These are phyloP conservation scores for Spinus pinus DNA, from an alignment of 2,797 vertebrate species.

Conservation along the genomic window DNA sequence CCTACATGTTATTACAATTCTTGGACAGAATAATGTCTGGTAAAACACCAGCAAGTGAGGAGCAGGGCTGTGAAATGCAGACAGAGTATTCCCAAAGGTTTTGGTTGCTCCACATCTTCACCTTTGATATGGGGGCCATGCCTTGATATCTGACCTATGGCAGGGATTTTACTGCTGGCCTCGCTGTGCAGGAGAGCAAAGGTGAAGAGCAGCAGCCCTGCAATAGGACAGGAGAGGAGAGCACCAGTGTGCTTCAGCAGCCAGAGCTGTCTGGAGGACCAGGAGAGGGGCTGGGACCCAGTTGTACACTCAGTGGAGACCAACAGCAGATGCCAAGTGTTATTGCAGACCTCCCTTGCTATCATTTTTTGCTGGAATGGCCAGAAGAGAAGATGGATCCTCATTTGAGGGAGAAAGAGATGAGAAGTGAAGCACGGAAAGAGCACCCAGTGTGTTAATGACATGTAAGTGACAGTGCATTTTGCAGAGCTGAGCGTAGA, in stretches of 20 bases:
- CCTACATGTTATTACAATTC: background rate
- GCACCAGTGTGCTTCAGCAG: background rate
- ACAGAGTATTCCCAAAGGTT: too few species aligned
- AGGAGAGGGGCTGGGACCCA: accelerated
- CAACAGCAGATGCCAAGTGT: accelerated
- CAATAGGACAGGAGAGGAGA: background rate
- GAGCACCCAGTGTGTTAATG: accelerated
- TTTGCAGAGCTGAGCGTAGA: background rate
- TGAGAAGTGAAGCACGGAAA: background rate
- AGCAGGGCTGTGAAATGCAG: background rate
- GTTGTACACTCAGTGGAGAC: background rate
- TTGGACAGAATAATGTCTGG: background rate
- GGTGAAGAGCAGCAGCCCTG: background rate
- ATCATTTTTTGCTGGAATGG: background rate
- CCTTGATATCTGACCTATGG: background rate
- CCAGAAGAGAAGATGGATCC: background rate
- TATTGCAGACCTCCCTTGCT: background rate
- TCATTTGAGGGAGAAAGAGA: background rate
- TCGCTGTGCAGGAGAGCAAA: background rate
- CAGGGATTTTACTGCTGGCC: background rate
- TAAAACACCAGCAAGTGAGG: background rate
- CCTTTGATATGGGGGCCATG: background rate
- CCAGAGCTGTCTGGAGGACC: background rate
- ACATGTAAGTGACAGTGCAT: background rate
- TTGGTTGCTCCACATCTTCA: background rate